A percentile compares a stretch with the other conserved stretches of the same genome.
These are phyloP conservation scores for Eulithis testata DNA, from an alignment of 2,888 invertebrate species.

Conservation along the genomic window DNA sequence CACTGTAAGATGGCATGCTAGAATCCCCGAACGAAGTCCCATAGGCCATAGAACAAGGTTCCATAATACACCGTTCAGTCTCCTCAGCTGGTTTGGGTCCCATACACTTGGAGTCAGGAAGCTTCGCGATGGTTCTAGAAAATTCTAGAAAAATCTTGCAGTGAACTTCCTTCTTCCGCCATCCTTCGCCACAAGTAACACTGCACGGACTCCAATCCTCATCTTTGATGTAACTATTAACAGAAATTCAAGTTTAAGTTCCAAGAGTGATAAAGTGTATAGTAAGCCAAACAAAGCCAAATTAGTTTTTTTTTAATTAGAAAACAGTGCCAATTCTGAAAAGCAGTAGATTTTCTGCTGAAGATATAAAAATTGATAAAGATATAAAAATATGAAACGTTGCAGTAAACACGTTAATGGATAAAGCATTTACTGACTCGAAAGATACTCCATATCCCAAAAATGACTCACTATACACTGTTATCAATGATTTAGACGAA, in stretches of 20 bases:
- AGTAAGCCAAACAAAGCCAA: slow-evolving; percentile 26
- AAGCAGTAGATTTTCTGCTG: slow-evolving; percentile 4
- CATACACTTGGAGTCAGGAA: slow-evolving; percentile 94
- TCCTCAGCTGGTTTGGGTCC: slow-evolving; percentile 93
- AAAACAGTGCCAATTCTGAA: not conserved
- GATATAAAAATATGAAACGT: not conserved
- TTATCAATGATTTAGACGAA: slow-evolving; percentile 13
- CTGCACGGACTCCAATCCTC: slow-evolving; percentile 96
- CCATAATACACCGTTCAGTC: slow-evolving; percentile 91
- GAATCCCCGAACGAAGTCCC: slow-evolving; percentile 82
- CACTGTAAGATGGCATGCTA: slow-evolving; percentile 68
- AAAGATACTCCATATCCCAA: not conserved
- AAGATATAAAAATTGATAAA: not conserved
- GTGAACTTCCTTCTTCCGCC: slow-evolving; percentile 93
- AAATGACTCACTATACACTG: slow-evolving; percentile 32
- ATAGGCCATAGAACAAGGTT: slow-evolving; percentile 89
- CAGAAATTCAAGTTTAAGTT: slow-evolving; percentile 17
- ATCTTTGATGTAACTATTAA: slow-evolving; percentile 93
- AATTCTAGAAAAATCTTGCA: slow-evolving; percentile 98
- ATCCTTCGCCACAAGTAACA: slow-evolving; percentile 95
- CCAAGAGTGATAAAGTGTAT: slow-evolving; percentile 10
- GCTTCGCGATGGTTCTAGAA: slow-evolving; percentile 93
- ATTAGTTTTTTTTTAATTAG: not conserved
- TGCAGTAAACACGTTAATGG: not conserved
- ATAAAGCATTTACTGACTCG: not conserved